Evolutionary conservation across 2,113 vertebrate species (phyloP).

Genomic region (Psittacula cyanocephala): DNA sequence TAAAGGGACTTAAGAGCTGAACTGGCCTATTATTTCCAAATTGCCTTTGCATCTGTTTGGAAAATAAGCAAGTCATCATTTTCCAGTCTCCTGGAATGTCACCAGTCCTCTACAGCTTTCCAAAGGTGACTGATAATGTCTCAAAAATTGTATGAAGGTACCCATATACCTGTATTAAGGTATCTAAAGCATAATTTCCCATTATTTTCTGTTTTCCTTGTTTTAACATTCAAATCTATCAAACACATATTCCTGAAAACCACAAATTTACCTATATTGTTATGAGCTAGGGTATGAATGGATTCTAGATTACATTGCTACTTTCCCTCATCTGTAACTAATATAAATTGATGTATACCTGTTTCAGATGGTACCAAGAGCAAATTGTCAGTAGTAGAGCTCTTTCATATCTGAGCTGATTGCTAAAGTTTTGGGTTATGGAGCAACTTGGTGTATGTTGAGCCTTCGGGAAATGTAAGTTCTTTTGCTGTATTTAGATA

Average conservation of each 20-base stretch:
- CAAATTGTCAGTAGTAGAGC: background rate
- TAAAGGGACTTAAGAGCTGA: background rate
- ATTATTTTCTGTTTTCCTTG: background rate
- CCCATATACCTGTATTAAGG: background rate
- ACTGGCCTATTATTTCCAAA: background rate
- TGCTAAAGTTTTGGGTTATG: background rate
- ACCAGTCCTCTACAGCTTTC: background rate
- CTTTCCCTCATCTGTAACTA: background rate
- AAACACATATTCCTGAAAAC: background rate
- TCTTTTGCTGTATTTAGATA: slow-evolving; percentile 38
- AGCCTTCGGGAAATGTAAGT: background rate
- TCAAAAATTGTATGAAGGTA: background rate
- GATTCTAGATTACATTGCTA: background rate
- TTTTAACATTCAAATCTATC: background rate
- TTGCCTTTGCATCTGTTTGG: background rate
- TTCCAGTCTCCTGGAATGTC: background rate
- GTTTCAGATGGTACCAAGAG: background rate
- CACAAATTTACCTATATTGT: background rate
- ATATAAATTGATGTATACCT: background rate
- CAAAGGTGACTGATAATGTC: background rate
- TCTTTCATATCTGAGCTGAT: background rate
- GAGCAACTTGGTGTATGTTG: background rate
- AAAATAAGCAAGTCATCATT: background rate
- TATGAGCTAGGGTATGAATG: background rate
- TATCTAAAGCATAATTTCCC: background rate